Evolutionary conservation across 2,113 vertebrate species (phyloP).

Genomic region (Willisornis vidua): DNA sequence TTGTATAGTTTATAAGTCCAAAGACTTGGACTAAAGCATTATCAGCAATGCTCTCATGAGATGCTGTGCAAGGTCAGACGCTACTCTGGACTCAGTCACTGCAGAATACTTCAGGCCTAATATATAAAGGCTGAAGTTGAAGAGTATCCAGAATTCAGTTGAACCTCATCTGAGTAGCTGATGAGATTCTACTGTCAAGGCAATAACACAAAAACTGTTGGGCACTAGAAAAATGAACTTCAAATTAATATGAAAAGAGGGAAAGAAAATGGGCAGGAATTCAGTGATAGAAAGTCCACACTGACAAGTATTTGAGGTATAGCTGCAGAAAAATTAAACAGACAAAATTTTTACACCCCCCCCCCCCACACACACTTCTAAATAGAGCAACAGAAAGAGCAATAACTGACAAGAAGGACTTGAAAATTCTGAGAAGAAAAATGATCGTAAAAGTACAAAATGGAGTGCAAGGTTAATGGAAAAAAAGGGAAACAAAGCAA

Average conservation of each 20-base stretch:
- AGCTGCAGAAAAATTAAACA: not conserved
- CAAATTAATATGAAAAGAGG: not conserved
- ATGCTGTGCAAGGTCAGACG: conserved; percentile 43
- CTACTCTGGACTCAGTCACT: not conserved
- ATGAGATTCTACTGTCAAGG: not conserved
- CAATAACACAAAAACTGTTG: not conserved
- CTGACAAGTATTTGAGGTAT: not conserved
- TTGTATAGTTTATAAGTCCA: not conserved
- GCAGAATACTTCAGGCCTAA: conserved; percentile 14
- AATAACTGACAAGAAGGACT: not conserved
- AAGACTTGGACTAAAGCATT: not conserved
- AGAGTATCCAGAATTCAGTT: not conserved
- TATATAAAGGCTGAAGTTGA: not conserved
- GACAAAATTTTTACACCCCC: accelerated
- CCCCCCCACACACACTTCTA: accelerated
- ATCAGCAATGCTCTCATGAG: not conserved
- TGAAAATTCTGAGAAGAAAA: not conserved
- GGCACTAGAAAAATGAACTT: not conserved
- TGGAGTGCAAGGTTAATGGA: conserved; percentile 2
- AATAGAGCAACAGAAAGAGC: not conserved
- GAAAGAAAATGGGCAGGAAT: not conserved
- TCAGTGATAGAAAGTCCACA: not conserved
- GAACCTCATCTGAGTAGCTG: not conserved
- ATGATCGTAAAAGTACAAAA: conserved; percentile 9
- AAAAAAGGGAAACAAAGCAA: not conserved